phyloP scores from a whole-genome alignment of 2,797 vertebrate genomes.

The Bucorvus abyssinicus region DNA sequence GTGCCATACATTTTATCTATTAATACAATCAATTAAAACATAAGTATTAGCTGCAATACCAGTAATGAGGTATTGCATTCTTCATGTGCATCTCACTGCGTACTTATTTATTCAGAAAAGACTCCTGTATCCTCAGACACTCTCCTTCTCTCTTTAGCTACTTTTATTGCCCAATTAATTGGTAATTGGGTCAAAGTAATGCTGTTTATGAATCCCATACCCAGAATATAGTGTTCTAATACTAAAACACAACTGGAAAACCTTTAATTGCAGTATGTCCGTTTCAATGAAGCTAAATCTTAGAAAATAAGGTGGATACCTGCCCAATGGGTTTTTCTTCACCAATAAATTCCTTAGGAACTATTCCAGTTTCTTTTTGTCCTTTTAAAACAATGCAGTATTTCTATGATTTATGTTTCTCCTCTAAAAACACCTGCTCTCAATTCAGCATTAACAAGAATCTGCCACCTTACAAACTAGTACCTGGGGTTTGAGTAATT shows the following conservation, averaged over 20 bases:
- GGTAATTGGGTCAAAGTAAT: not conserved
- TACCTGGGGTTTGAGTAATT: not conserved
- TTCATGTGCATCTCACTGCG: not conserved
- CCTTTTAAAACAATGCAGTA: not conserved
- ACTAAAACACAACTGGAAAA: not conserved
- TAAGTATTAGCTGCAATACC: not conserved
- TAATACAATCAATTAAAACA: not conserved
- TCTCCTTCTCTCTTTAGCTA: not conserved
- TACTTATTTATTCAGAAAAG: not conserved
- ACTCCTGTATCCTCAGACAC: not conserved
- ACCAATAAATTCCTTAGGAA: not conserved
- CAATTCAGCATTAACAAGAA: not conserved
- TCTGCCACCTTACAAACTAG: not conserved
- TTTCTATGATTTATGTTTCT: not conserved
- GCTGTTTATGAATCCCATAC: not conserved
- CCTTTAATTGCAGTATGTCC: not conserved
- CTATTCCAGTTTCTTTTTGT: not conserved
- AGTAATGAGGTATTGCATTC: not conserved
- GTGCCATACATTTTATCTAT: not conserved
- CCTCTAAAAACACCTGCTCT: not conserved
- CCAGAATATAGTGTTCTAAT: not conserved
- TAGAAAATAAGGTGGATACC: not conserved
- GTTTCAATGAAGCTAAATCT: not conserved
- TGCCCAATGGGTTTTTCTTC: not conserved
- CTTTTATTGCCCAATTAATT: not conserved